Conservation (phyloP, 2,797 vertebrate genomes). For the Tauraco hartlaubi region DNA sequence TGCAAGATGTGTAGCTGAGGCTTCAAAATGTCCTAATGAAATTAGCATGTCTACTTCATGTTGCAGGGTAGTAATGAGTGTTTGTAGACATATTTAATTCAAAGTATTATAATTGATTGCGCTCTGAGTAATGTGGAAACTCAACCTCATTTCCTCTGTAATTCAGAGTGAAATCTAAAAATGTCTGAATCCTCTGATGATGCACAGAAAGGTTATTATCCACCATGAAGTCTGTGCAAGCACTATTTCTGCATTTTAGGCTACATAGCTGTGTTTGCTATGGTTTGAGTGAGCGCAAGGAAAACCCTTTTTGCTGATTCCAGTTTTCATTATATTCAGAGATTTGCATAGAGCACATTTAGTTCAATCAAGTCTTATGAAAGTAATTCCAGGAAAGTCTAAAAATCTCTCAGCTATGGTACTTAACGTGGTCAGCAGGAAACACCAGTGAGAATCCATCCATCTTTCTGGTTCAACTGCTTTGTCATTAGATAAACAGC, state of each 20-base stretch:
- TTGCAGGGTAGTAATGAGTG: not conserved
- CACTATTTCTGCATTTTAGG: not conserved
- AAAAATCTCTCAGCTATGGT: conserved; percentile 15
- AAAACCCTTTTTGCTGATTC: conserved; percentile 5
- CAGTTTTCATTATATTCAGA: conserved; percentile 14
- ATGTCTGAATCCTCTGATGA: not conserved
- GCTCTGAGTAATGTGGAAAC: conserved; percentile 29
- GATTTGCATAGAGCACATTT: conserved; percentile 51
- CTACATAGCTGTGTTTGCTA: not conserved
- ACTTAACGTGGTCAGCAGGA: conserved; percentile 30
- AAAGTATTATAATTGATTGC: conserved; percentile 5
- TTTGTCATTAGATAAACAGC: conserved; percentile 67
- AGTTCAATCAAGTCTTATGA: conserved; percentile 14
- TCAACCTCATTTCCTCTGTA: conserved; percentile 36
- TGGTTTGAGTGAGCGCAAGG: conserved; percentile 6
- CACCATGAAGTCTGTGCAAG: not conserved
- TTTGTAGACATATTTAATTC: not conserved
- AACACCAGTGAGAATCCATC: conserved; percentile 27
- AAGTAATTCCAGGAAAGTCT: conserved; percentile 35
- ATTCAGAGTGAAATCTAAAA: conserved; percentile 51
- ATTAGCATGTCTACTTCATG: not conserved
- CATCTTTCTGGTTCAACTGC: conserved; percentile 56
- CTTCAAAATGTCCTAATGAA: not conserved
- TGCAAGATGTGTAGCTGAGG: not conserved
- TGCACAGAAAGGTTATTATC: conserved; percentile 43